Conservation (phyloP, 2,888 invertebrate species). For the Drosophila atroscutellata region DNA sequence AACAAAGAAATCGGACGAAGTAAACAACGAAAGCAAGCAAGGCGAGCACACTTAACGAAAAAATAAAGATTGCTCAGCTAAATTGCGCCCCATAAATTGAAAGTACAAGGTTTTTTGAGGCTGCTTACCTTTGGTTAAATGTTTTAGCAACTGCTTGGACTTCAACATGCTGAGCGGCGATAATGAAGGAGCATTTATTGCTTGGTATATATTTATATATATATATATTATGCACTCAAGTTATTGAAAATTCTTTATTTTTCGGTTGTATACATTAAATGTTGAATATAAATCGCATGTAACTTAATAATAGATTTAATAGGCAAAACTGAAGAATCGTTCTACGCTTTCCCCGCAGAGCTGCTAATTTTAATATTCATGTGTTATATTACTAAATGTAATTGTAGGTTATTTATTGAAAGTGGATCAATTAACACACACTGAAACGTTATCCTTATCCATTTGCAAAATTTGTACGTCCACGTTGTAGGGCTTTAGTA, state of each 20-base stretch:
- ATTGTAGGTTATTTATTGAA: slow-evolving; percentile 24
- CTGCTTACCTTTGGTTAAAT: slow-evolving; percentile 75
- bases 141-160: slow-evolving; percentile 72
- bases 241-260: slow-evolving; percentile 17
- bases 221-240: slow-evolving; percentile 17
- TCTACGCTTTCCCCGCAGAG: slow-evolving; percentile 11
- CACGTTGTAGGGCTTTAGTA: slow-evolving; percentile 49
- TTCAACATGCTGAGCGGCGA: slow-evolving; percentile 71
- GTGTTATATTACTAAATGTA: slow-evolving; percentile 2
- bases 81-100: slow-evolving; percentile 32
- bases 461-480: slow-evolving; percentile 48
- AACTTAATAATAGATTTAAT: background rate
- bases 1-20: slow-evolving; percentile 15
- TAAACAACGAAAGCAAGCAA: slow-evolving; percentile 25
- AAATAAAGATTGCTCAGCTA: slow-evolving; percentile 4
- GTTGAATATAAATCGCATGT: slow-evolving; percentile 8
- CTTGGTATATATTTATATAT: slow-evolving; percentile 3
- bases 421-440: slow-evolving; percentile 25
- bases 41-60: background rate
- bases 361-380: slow-evolving; percentile 5
- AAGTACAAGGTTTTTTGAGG: background rate
- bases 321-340: background rate
- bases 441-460: slow-evolving; percentile 34
- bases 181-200: slow-evolving; percentile 44
- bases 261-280: slow-evolving; percentile 13